A percentile compares a stretch with the other conserved stretches of the same genome.
Evolutionary conservation across 2,797 vertebrate genomes (phyloP).

Genomic region (Myioborus melanocephalus): DNA sequence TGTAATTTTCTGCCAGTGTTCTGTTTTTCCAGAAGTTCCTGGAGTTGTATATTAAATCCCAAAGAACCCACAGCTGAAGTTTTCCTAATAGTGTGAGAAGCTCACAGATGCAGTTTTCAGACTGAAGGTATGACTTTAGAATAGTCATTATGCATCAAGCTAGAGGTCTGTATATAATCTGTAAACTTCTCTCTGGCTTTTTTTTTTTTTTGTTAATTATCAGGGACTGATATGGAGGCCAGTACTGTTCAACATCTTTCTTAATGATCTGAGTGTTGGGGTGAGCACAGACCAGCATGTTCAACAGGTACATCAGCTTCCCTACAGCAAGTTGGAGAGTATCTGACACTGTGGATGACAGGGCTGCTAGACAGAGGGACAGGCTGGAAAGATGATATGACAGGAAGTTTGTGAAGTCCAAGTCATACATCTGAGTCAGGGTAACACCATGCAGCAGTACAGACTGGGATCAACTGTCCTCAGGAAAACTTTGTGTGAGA

Average conservation of each 20-base stretch:
- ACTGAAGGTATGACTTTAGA: background rate
- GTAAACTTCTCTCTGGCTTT: background rate
- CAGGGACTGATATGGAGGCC: no score
- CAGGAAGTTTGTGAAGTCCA: background rate
- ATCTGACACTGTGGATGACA: rapidly evolving
- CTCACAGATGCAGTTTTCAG: background rate
- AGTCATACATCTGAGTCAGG: background rate
- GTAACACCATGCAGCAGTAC: background rate
- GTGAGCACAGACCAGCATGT: background rate
- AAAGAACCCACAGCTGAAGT: background rate
- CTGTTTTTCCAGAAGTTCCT: background rate
- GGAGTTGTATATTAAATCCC: background rate
- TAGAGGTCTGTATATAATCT: background rate
- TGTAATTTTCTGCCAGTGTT: background rate
- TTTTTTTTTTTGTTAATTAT: background rate
- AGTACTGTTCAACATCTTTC: no score
- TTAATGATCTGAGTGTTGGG: background rate
- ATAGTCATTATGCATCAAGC: background rate
- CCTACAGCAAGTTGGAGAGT: rapidly evolving
- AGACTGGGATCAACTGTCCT: background rate
- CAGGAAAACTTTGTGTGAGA: rapidly evolving
- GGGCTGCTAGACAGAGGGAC: background rate
- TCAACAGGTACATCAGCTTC: background rate
- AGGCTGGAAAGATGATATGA: background rate
- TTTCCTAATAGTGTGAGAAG: background rate